Conservation (phyloP, 30 jellyfish, hydroid and myxozoan genomes). For the Chironex yamaguchii region DNA sequence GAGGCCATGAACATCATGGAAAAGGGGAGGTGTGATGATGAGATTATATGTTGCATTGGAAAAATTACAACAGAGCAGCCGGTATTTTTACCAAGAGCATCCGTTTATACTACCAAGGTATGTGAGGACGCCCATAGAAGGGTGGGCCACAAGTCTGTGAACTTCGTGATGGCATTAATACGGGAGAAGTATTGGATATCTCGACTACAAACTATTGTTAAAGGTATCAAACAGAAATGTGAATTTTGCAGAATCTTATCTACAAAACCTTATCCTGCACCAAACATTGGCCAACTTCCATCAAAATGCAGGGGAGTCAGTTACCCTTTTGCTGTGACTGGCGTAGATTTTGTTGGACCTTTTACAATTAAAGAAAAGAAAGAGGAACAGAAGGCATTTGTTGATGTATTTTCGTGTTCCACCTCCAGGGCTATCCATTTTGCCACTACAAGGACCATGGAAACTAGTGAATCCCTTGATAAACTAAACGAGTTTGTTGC, state of each 20-base stretch:
- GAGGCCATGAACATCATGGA: no score
- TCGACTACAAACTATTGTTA: slow-evolving; percentile 11
- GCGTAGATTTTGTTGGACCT: slow-evolving; percentile 11
- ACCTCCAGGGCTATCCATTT: slow-evolving; percentile 47
- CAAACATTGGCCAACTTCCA: slow-evolving; percentile 25
- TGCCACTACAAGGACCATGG: slow-evolving; percentile 20
- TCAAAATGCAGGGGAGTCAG: slow-evolving; percentile 9
- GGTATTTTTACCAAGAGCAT: neutral
- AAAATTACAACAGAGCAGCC: slow-evolving; percentile 3
- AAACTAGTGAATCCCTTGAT: slow-evolving; percentile 24
- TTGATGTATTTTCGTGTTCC: slow-evolving; percentile 29
- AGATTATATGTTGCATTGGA: slow-evolving; percentile 10
- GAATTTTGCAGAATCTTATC: slow-evolving; percentile 40
- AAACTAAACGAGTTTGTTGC: slow-evolving; percentile 45
- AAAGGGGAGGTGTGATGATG: neutral
- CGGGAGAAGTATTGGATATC: slow-evolving; percentile 52
- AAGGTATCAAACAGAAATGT: slow-evolving; percentile 22
- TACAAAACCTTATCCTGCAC: slow-evolving; percentile 51
- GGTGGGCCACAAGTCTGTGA: slow-evolving; percentile 37
- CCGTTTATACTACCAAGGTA: neutral
- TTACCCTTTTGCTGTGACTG: slow-evolving; percentile 38
- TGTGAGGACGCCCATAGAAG: slow-evolving; percentile 13
- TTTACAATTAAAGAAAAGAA: neutral
- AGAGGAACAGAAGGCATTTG: slow-evolving; percentile 18
- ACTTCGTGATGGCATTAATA: slow-evolving; percentile 28